phyloP scores from a whole-genome alignment of 2,797 vertebrate genomes.

The Sandelia bainsii region DNA sequence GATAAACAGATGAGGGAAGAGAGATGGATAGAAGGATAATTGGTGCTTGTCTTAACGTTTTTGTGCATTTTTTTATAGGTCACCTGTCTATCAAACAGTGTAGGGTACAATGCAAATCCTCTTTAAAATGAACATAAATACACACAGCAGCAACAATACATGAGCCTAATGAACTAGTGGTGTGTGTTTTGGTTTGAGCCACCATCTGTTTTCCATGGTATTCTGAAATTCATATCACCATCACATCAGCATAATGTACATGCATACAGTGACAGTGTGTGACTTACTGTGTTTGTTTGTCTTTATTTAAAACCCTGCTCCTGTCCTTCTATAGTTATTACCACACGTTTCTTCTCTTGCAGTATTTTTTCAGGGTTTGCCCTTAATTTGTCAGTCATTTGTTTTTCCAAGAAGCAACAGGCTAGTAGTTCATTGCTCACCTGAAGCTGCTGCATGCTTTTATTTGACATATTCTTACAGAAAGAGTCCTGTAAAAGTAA shows the following conservation, averaged over 20 bases:
- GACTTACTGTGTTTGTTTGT: neutral
- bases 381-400: too few relatives aligned
- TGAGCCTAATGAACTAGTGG: neutral
- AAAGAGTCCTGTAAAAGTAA: neutral
- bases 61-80: neutral
- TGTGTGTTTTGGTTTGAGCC: neutral
- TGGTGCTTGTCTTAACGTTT: neutral
- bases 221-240: neutral
- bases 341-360: too few relatives aligned
- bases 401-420: too few relatives aligned
- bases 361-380: too few relatives aligned
- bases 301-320: too few relatives aligned
- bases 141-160: neutral
- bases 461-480: neutral
- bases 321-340: too few relatives aligned
- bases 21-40: neutral
- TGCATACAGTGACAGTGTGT: neutral
- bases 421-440: neutral
- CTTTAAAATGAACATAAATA: neutral
- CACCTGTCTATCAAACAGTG: conserved; percentile 28
- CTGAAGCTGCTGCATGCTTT: neutral
- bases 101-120: neutral
- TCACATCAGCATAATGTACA: neutral
- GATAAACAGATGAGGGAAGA: neutral
- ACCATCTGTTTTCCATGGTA: conserved; percentile 5